phyloP scores from a whole-genome alignment of 2,113 vertebrate genomes.

The Tachysurus fulvidraco region DNA sequence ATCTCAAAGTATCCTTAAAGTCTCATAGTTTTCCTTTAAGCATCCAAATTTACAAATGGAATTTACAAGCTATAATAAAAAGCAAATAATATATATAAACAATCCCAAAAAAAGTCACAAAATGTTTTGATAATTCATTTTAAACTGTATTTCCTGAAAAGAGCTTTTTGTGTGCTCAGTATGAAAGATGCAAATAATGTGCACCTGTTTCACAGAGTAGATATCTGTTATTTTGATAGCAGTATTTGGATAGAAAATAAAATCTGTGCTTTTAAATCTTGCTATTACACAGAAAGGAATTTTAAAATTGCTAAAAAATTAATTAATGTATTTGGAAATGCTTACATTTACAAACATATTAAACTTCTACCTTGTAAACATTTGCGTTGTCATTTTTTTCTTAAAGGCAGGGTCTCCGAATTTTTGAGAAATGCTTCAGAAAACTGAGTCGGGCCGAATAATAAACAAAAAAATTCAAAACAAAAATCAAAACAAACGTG shows the following conservation, averaged over 20 bases:
- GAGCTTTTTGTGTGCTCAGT: neutral
- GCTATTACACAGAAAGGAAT: neutral
- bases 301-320: neutral
- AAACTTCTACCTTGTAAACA: too few relatives aligned
- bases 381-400: neutral
- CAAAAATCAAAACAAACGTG: too few relatives aligned
- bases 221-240: neutral
- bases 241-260: neutral
- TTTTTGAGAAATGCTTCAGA: too few relatives aligned
- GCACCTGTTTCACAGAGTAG: neutral
- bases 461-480: too few relatives aligned
- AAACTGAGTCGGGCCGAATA: too few relatives aligned
- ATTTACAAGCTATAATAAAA: neutral
- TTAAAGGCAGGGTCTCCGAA: too few relatives aligned
- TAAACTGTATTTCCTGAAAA: neutral
- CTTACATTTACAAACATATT: too few relatives aligned
- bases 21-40: too few relatives aligned
- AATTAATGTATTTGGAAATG: too few relatives aligned
- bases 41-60: too few relatives aligned
- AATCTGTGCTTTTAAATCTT: neutral
- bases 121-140: neutral
- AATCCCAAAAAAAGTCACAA: too few relatives aligned
- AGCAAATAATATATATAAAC: neutral
- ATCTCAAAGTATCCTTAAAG: neutral
- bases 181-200: neutral